These are phyloP conservation scores for Ectropis crepuscularia DNA, from an alignment of 2,888 invertebrate species.

Conservation along the genomic window DNA sequence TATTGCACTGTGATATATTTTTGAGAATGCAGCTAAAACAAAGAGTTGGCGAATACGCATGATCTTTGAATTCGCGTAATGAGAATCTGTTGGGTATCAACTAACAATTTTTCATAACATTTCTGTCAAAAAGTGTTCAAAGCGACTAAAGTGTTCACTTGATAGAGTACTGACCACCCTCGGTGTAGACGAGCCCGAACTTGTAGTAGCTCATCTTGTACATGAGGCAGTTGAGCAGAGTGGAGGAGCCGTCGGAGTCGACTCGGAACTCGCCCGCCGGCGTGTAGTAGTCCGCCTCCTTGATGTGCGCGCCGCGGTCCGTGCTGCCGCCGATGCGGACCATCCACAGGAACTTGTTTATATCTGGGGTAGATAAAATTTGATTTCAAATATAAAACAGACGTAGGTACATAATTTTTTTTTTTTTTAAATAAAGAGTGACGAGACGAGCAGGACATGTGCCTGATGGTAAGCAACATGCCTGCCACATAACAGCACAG, in stretches of 20 bases:
- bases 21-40: too few relatives aligned
- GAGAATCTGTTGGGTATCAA: too few relatives aligned
- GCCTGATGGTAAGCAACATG: too few relatives aligned
- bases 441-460: too few relatives aligned
- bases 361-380: slow-evolving; percentile 86
- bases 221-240: slow-evolving; percentile 98
- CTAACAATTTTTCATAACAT: too few relatives aligned
- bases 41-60: too few relatives aligned
- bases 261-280: slow-evolving; percentile 97
- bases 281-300: slow-evolving; percentile 98
- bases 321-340: slow-evolving; percentile 98
- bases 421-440: too few relatives aligned
- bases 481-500: too few relatives aligned
- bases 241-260: slow-evolving; percentile 96
- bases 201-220: slow-evolving; percentile 99
- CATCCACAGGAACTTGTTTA: slow-evolving; percentile 99
- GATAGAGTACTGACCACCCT: slow-evolving; percentile 87
- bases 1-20: too few relatives aligned
- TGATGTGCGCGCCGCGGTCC: slow-evolving; percentile 96
- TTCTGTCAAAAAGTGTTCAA: neutral
- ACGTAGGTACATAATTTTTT: too few relatives aligned
- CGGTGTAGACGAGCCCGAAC: slow-evolving; percentile 98
- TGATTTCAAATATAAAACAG: neutral
- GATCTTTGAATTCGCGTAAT: too few relatives aligned
- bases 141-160: too few relatives aligned